These are phyloP conservation scores for Drosophila anceps DNA, from an alignment of 2,888 invertebrate species.

Conservation along the genomic window DNA sequence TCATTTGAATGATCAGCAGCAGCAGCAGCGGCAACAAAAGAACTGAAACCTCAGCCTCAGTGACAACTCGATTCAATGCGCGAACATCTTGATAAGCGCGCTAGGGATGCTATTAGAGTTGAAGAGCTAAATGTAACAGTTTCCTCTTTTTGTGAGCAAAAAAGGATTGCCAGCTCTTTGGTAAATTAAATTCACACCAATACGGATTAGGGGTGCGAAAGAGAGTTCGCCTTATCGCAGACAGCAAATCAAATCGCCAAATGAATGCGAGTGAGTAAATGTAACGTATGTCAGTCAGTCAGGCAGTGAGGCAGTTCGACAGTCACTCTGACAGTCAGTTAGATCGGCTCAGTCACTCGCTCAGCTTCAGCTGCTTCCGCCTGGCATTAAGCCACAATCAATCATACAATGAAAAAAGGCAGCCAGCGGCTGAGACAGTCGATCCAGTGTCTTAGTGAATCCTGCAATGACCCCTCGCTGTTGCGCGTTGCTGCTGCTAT, in stretches of 20 bases:
- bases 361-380: conserved; percentile 76
- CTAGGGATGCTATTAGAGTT: conserved; percentile 4
- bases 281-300: conserved; percentile 50
- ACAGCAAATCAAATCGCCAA: conserved; percentile 72
- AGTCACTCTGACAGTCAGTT: conserved; percentile 1
- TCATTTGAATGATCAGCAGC: conserved; percentile 56
- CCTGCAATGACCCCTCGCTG: conserved; percentile 60
- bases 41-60: conserved; percentile 23
- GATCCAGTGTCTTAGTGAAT: conserved; percentile 37
- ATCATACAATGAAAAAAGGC: conserved; percentile 59
- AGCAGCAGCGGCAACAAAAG: conserved; percentile 36
- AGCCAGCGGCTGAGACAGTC: conserved; percentile 16
- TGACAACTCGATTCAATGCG: conserved; percentile 61
- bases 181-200: conserved; percentile 80
- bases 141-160: conserved; percentile 19
- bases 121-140: conserved; percentile 57
- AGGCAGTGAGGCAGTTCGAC: not conserved
- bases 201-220: conserved; percentile 66
- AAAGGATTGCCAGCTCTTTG: conserved; percentile 73
- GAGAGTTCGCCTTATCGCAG: conserved; percentile 39
- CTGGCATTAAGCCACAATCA: conserved; percentile 75
- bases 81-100: conserved; percentile 77
- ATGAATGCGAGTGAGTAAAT: conserved; percentile 52
- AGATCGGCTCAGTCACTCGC: conserved; percentile 40
- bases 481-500: conserved; percentile 11